Percentiles rank a stretch among this genome's conserved stretches.
Conservation (phyloP, 2,113 vertebrate genomes). For the Macrotus californicus region DNA sequence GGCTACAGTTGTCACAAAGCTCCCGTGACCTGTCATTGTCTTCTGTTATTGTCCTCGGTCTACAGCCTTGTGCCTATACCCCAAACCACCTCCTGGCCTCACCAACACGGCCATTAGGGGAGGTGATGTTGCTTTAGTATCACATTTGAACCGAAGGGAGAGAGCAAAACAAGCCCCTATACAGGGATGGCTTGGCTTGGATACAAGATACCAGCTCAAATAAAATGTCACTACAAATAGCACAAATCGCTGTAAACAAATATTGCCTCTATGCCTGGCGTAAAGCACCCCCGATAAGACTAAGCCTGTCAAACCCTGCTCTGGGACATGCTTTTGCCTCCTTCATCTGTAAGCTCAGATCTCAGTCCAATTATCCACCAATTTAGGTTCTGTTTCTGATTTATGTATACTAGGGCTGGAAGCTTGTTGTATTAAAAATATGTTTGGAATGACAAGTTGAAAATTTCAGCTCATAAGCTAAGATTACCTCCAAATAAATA, state of each 20-base stretch:
- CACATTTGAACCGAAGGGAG: constrained; percentile 62
- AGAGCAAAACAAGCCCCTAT: constrained; percentile 19
- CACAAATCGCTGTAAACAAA: constrained; percentile 81
- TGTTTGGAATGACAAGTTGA: constrained; percentile 74
- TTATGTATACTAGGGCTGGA: constrained; percentile 74
- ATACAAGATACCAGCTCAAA: constrained; percentile 74
- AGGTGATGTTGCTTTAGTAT: constrained; percentile 46
- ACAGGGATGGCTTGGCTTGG: constrained; percentile 72
- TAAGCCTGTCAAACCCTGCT: constrained; percentile 78
- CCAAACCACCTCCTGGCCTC: constrained; percentile 55
- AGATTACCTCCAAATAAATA: constrained; percentile 77
- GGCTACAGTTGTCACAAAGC: constrained; percentile 51
- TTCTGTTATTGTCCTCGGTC: constrained; percentile 62
- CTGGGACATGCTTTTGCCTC: constrained; percentile 78
- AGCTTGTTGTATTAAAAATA: constrained; percentile 67
- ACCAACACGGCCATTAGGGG: constrained; percentile 56
- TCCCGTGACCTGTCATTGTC: constrained; percentile 41
- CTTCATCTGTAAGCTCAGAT: constrained; percentile 82
- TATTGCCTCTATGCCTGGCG: constrained; percentile 75
- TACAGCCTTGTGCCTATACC: constrained; percentile 45
- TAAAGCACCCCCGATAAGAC: constrained; percentile 82
- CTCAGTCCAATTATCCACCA: constrained; percentile 82
- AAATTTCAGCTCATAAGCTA: constrained; percentile 78
- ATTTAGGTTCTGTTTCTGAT: constrained; percentile 77
- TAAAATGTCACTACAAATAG: constrained; percentile 79